phyloP scores from a whole-genome alignment of 2,888 invertebrate genomes.

The Petrolisthes cinctipes region DNA sequence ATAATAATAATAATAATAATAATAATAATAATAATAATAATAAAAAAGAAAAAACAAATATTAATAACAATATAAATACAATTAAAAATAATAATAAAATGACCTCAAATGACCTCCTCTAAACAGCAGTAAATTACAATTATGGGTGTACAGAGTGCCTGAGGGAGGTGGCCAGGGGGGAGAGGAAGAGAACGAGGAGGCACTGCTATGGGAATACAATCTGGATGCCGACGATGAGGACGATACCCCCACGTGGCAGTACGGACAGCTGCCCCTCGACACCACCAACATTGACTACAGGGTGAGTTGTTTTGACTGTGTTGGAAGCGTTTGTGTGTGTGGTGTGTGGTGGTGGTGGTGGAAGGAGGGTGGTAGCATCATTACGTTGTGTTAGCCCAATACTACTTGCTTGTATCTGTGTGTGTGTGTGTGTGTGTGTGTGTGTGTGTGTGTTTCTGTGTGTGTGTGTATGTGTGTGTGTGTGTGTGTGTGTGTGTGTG shows the following conservation, averaged over 20 bases:
- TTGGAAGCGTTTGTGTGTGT: neutral
- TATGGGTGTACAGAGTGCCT: neutral
- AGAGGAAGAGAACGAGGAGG: conserved; percentile 15
- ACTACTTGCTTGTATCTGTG: neutral
- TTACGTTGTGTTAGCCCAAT: too few relatives aligned
- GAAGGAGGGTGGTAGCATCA: neutral
- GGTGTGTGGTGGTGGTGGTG: neutral
- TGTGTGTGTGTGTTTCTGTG: too few relatives aligned
- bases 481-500: too few relatives aligned
- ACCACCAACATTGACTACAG: neutral
- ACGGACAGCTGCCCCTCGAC: conserved; percentile 25
- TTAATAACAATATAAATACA: too few relatives aligned
- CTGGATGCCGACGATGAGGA: neutral
- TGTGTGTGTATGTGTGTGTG: too few relatives aligned
- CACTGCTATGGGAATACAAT: conserved; percentile 14
- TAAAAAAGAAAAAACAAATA: too few relatives aligned
- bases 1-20: too few relatives aligned
- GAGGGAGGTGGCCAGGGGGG: conserved; percentile 1
- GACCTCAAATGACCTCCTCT: too few relatives aligned
- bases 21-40: too few relatives aligned
- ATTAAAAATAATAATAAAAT: too few relatives aligned
- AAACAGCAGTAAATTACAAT: too few relatives aligned
- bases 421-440: too few relatives aligned
- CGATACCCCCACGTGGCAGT: conserved; percentile 22
- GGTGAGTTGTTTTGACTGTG: conserved; percentile 15